phyloP scores from a whole-genome alignment of 2,888 invertebrate species.

The Cryptus viduatorius region DNA sequence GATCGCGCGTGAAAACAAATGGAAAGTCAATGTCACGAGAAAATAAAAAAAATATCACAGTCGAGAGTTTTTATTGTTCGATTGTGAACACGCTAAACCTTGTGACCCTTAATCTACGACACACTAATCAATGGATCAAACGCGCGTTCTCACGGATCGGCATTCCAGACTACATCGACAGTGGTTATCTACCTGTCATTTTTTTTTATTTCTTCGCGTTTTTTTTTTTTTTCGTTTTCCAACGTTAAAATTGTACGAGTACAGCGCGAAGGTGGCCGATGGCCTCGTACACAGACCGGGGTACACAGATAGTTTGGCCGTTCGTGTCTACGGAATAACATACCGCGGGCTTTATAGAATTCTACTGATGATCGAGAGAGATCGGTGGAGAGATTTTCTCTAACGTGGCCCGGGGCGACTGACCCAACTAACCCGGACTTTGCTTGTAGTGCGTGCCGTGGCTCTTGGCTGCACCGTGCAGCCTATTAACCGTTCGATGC shows the following conservation, averaged over 20 bases:
- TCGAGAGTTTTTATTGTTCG: too few species aligned
- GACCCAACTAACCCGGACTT: slow-evolving; percentile 69
- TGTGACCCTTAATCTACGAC: too few species aligned
- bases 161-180: background rate
- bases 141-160: slow-evolving; percentile 10
- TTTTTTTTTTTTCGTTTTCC: background rate
- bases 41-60: too few species aligned
- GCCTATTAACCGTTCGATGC: slow-evolving; percentile 64
- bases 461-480: slow-evolving; percentile 49
- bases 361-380: slow-evolving; percentile 35
- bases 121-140: background rate
- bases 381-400: slow-evolving; percentile 60
- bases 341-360: slow-evolving; percentile 13
- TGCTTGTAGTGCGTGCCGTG: slow-evolving; percentile 62
- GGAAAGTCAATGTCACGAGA: too few species aligned
- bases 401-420: slow-evolving; percentile 65
- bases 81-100: too few species aligned
- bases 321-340: slow-evolving; percentile 39
- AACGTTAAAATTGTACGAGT: background rate
- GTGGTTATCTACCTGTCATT: background rate
- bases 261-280: slow-evolving; percentile 21
- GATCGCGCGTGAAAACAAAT: too few species aligned
- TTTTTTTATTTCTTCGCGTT: background rate
- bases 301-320: slow-evolving; percentile 31
- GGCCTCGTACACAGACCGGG: background rate